phyloP scores from a whole-genome alignment of 2,113 vertebrate genomes.

The Pelobates fuscus region DNA sequence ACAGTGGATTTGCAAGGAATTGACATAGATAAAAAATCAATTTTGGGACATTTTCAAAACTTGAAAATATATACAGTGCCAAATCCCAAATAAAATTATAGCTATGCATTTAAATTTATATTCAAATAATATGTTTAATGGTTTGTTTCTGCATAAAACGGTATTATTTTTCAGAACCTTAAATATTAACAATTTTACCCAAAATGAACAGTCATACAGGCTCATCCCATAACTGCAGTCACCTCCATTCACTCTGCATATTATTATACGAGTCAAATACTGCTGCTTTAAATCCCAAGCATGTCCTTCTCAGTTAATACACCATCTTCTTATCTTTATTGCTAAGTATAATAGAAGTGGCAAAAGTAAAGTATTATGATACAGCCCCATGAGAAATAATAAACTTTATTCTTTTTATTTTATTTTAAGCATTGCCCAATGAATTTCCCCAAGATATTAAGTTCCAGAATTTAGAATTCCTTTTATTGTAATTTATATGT shows the following conservation, averaged over 20 bases:
- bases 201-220: background rate
- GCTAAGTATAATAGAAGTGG: slow-evolving; percentile 10
- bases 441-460: slow-evolving; percentile 45
- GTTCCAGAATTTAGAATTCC: slow-evolving; percentile 35
- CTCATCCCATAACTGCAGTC: background rate
- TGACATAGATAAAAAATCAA: too few relatives aligned
- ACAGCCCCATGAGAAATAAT: slow-evolving; percentile 20
- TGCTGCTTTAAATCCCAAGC: background rate
- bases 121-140: background rate
- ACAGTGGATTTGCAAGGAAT: too few relatives aligned
- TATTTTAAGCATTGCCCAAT: slow-evolving; percentile 24
- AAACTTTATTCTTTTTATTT: slow-evolving; percentile 35
- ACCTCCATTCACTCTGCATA: background rate
- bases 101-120: background rate
- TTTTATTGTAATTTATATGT: slow-evolving; percentile 51
- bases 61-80: too few relatives aligned
- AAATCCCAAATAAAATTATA: too few relatives aligned
- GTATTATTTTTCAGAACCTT: background rate
- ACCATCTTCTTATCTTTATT: slow-evolving; percentile 16
- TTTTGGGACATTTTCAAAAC: too few relatives aligned
- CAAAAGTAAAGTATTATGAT: slow-evolving; percentile 20
- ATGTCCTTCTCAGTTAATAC: background rate
- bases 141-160: background rate
- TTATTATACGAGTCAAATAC: background rate
- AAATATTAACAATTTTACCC: background rate